phyloP scores from a whole-genome alignment of 2,888 invertebrate genomes.

The Oligia strigilis region DNA sequence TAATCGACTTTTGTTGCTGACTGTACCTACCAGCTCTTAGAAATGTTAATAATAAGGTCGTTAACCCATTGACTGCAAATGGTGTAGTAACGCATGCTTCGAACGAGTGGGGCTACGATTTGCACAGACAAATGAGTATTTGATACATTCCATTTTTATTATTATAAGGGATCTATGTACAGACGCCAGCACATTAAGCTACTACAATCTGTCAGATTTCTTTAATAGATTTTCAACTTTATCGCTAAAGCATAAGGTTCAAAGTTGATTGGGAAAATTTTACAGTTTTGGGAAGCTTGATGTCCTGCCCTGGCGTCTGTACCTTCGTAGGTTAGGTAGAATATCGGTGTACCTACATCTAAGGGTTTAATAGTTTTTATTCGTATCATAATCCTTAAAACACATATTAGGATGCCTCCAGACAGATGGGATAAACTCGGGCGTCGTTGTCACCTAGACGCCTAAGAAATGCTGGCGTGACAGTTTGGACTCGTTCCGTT shows the following conservation, averaged over 20 bases:
- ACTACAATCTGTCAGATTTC: too few species aligned
- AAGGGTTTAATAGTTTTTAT: neutral
- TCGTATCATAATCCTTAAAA: neutral
- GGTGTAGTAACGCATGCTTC: slow-evolving; percentile 48
- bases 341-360: neutral
- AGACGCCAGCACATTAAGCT: too few species aligned
- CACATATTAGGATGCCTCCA: neutral
- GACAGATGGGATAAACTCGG: neutral
- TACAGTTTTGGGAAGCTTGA: too few species aligned
- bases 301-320: too few species aligned
- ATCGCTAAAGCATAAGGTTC: too few species aligned
- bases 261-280: too few species aligned
- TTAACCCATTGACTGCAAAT: slow-evolving; percentile 53
- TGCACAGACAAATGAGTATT: slow-evolving; percentile 44
- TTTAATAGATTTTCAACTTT: too few species aligned
- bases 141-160: slow-evolving; percentile 36
- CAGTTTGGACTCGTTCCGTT: neutral
- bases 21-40: slow-evolving; percentile 2
- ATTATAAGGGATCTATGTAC: neutral
- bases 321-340: neutral
- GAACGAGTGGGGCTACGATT: slow-evolving; percentile 42
- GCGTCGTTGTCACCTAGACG: neutral
- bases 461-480: neutral
- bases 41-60: slow-evolving; percentile 36
- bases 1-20: too few species aligned